Evolutionary conservation across 2,888 invertebrate species (phyloP).

Genomic region (Cheilosia soror): DNA sequence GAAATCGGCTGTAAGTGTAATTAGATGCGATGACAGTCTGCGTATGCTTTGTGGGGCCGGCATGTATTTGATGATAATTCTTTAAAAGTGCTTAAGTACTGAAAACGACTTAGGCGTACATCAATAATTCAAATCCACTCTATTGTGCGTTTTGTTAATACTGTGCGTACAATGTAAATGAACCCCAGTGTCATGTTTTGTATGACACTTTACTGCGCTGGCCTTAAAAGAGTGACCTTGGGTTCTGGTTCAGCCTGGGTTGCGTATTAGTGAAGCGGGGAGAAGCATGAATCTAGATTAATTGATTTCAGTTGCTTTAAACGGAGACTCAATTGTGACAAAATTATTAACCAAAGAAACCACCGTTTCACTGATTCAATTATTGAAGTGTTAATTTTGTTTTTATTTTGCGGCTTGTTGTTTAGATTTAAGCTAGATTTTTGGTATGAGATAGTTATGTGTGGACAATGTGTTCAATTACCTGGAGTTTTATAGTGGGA

Average conservation of each 20-base stretch:
- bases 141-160: too few species aligned
- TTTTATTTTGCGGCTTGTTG: slow-evolving; percentile 11
- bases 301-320: slow-evolving; percentile 22
- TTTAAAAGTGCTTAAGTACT: too few species aligned
- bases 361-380: slow-evolving; percentile 48
- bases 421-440: slow-evolving; percentile 15
- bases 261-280: background rate
- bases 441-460: slow-evolving; percentile 18
- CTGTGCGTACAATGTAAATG: background rate
- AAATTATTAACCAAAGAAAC: slow-evolving; percentile 37
- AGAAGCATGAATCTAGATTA: slow-evolving; percentile 11
- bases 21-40: too few species aligned
- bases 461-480: slow-evolving; percentile 52
- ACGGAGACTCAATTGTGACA: slow-evolving; percentile 7
- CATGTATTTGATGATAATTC: too few species aligned
- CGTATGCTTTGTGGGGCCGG: too few species aligned
- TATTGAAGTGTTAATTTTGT: slow-evolving; percentile 28
- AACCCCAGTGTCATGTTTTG: background rate
- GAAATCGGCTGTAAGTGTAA: too few species aligned
- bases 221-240: slow-evolving; percentile 20
- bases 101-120: too few species aligned
- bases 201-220: background rate
- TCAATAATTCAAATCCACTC: too few species aligned
- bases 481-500: slow-evolving; percentile 23
- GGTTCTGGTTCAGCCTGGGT: slow-evolving; percentile 13